Evolutionary conservation across 2,888 invertebrate species (phyloP).

Genomic region (Heliothis peltigera): DNA sequence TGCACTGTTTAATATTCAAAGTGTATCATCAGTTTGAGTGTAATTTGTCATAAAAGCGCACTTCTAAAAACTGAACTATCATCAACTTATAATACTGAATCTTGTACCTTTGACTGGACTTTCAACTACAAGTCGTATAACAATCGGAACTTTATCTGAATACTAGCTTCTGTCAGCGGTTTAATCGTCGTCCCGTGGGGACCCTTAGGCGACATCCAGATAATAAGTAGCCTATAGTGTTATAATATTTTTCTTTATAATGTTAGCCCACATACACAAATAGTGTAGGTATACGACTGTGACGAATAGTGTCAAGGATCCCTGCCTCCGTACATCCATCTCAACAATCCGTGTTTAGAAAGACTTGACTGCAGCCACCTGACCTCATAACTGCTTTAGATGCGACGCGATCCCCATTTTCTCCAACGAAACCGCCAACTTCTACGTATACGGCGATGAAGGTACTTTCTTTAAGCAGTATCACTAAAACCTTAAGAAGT

Average conservation of each 20-base stretch:
- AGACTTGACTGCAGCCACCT: constrained; percentile 66
- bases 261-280: too few species aligned
- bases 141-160: constrained; percentile 12
- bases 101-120: background rate
- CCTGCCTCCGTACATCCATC: constrained; percentile 63
- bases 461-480: constrained; percentile 33
- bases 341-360: constrained; percentile 64
- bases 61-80: constrained; percentile 14
- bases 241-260: too few species aligned
- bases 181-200: too few species aligned
- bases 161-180: too few species aligned
- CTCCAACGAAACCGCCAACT: constrained; percentile 28
- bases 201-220: too few species aligned
- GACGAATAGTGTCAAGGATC: constrained; percentile 80
- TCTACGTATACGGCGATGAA: constrained; percentile 19
- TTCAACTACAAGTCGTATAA: constrained; percentile 4
- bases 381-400: constrained; percentile 66
- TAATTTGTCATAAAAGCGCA: background rate
- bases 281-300: constrained; percentile 43
- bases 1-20: constrained; percentile 2
- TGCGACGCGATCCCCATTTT: constrained; percentile 45
- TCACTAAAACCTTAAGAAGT: constrained; percentile 39
- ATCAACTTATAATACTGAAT: background rate
- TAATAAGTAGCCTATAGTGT: too few species aligned
- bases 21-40: background rate